Percentiles rank a stretch among this genome's conserved stretches.
Conservation (phyloP, 2,113 vertebrate genomes). For the Pogona vitticeps region DNA sequence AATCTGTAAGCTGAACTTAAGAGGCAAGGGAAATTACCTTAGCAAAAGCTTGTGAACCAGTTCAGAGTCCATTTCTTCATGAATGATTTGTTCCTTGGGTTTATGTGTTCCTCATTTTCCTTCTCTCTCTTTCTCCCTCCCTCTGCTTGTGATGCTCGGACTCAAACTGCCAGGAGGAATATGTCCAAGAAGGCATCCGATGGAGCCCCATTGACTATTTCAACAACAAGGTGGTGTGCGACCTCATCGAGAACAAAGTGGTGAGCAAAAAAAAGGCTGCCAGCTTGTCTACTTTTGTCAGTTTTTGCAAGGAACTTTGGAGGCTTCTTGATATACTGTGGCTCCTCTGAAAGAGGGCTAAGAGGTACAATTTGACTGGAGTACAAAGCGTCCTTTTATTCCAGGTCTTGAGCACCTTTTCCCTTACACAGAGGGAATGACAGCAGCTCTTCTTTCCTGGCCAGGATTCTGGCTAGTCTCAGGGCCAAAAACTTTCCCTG, state of each 20-base stretch:
- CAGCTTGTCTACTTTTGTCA: too few relatives aligned
- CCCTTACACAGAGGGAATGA: too few relatives aligned
- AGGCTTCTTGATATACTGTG: too few relatives aligned
- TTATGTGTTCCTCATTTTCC: background rate
- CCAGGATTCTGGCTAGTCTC: too few relatives aligned
- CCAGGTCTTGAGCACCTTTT: too few relatives aligned
- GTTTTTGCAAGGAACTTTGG: too few relatives aligned
- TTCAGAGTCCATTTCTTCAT: background rate
- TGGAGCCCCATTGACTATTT: constrained; percentile 86
- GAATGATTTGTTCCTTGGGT: background rate
- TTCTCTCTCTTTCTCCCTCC: background rate
- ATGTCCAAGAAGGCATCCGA: constrained; percentile 83
- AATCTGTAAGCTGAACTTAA: background rate
- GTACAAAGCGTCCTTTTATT: too few relatives aligned
- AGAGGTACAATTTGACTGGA: too few relatives aligned
- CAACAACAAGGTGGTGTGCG: constrained; percentile 87
- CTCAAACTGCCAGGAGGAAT: constrained; percentile 78
- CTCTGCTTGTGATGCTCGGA: background rate
- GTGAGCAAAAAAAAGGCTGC: constrained; percentile 63
- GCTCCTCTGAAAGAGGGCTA: too few relatives aligned
- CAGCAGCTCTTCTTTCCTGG: too few relatives aligned
- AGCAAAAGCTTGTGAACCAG: too few relatives aligned
- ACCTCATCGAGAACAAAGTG: constrained; percentile 86
- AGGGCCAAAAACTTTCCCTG: too few relatives aligned
- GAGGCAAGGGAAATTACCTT: background rate